A percentile compares a stretch with the other conserved stretches of the same genome.
Evolutionary conservation across 2,888 invertebrate genomes (phyloP).

Genomic region (Temnothorax rugatulus): DNA sequence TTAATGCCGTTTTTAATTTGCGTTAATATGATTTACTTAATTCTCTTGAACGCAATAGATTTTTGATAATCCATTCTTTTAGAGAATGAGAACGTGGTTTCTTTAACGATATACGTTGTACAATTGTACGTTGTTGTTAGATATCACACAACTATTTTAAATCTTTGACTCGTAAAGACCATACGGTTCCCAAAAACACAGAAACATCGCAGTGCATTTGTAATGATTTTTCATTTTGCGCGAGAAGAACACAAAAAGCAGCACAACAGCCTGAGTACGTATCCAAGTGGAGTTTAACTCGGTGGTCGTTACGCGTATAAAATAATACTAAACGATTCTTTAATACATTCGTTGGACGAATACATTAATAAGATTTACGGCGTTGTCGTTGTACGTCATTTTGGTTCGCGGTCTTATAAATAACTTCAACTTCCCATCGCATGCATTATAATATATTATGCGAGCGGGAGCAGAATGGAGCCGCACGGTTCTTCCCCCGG

Average conservation of each 20-base stretch:
- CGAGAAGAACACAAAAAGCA: slow-evolving; percentile 16
- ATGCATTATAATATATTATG: slow-evolving; percentile 77
- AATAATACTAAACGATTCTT: slow-evolving; percentile 56
- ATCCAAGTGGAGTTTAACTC: slow-evolving; percentile 40
- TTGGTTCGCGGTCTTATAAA: slow-evolving; percentile 73
- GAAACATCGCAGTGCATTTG: background rate
- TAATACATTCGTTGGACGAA: slow-evolving; percentile 53
- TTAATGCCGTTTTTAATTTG: background rate
- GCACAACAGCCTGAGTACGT: background rate
- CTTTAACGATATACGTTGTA: background rate
- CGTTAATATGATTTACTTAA: background rate
- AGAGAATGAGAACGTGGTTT: background rate
- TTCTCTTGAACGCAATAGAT: background rate
- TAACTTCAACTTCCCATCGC: slow-evolving; percentile 72
- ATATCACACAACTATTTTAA: background rate
- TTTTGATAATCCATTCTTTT: background rate
- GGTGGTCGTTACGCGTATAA: slow-evolving; percentile 51
- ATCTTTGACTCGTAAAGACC: background rate
- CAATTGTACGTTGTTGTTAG: background rate
- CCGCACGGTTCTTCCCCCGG: slow-evolving; percentile 69
- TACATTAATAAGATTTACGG: slow-evolving; percentile 70
- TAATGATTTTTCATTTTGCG: slow-evolving; percentile 31
- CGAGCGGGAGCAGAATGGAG: slow-evolving; percentile 56
- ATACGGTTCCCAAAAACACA: background rate
- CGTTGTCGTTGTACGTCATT: slow-evolving; percentile 70